Base-by-base conservation (phyloP, 92 coral and sea anemone species). In the Palythoa grandiflora region DNA sequence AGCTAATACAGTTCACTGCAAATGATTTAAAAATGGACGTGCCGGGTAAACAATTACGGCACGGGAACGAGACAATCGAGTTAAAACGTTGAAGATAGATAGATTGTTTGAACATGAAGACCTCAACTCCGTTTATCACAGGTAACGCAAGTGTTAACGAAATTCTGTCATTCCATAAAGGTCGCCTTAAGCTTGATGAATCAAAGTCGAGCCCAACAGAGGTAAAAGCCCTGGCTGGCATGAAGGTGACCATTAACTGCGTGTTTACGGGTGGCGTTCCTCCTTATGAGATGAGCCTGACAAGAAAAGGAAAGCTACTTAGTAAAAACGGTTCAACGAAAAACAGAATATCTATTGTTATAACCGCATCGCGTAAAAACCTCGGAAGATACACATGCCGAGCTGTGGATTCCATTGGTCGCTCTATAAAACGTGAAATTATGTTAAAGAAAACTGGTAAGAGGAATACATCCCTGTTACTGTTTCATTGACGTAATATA, bases 351-450 rank as follows among this genome's bases (percentile, higher is more conserved):
- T 83, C 92, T 44, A 78, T 75, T 37, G 92, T 89, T 51, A 79
- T 84, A 44, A 80, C 88, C 60, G 85, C 86, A 16, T n/a, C 16
- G 38, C 66, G 39, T 10, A 60, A 38, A 52, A 50, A 72, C 52
- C 52, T 89, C 9, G 92, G 92, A 54, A 76, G 40, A 84, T 89
- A 89, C 66, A 63, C 87, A 6, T 89, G 92, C 77, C 73, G 53
- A 68, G 89, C 79, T 11, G 89, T 84, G 20, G 92, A 89, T 28
- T 60, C 71, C 15, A 77, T 75, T 68, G 92, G 92, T 5, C 89
- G 75, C 55, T 38, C 54, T 74, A 52, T 78, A 1, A 68, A 53
- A 11, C 89, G 80, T 3, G 83, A 59, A 28, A 84, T 89, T 36
- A 52, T 81, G 50, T 73, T 89, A 78, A 72, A 51, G 14, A 57